Evolutionary conservation across 2,888 invertebrate species (phyloP), one percentile per base, ranked within the genome.

Genomic region (Sphaeridia pumilis): DNA sequence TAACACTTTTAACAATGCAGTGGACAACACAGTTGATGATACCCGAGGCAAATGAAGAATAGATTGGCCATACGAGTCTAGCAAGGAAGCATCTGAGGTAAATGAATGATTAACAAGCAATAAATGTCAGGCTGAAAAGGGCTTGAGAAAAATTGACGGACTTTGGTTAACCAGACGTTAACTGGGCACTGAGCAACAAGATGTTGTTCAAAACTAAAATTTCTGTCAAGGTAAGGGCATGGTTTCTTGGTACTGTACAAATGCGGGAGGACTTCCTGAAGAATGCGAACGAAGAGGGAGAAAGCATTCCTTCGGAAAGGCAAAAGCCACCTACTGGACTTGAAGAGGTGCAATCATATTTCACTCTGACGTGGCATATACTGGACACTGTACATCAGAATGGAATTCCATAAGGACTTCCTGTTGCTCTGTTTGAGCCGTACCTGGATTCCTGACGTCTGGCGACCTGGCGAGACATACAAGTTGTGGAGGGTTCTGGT

Each of bases 341-440:
- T 5, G 5, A 5, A 7, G 5, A 38, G 7, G 10, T 17, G 20
- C 38, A 38, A 38, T 38, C 38, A 38, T 38, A 38, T 38, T 38
- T 38, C 38, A 38, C 38, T 20, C 38, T 14, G n/a, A n/a, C n/a
- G n/a, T n/a, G n/a, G n/a, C n/a, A n/a, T n/a, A n/a, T n/a, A n/a
- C n/a, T n/a, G n/a, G n/a, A n/a, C n/a, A n/a, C n/a, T n/a, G n/a
- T n/a, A n/a, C n/a, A n/a, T n/a, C n/a, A n/a, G n/a, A n/a, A n/a
- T n/a, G n/a, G n/a, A n/a, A n/a, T n/a, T n/a, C n/a, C n/a, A n/a
- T 45, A 50, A 14, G 22, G 50, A 50, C 50, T 50, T 43, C 50
- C 50, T 31, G 44, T 45, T 42, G 49, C 36, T 36, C n/a, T 36
- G n/a, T 36, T 7, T 17, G 20, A 36, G 20, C 36, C 20, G n/a